Percentiles rank a stretch among this genome's conserved stretches.
Conservation (phyloP, 2,797 vertebrate genomes). For the Orientallactaga sibirica region DNA sequence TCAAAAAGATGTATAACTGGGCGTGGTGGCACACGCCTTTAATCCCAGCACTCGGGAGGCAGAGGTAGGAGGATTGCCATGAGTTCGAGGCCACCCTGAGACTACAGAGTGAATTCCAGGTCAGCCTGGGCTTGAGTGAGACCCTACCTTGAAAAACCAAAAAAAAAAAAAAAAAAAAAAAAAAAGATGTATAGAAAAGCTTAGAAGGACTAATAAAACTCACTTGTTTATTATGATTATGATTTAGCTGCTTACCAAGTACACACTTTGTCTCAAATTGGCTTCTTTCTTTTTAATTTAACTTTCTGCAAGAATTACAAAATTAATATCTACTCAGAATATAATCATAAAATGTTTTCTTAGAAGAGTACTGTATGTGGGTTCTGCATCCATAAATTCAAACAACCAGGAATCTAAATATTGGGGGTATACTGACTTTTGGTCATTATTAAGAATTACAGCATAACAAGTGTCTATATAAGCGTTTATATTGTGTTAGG, state of each 20-base stretch:
- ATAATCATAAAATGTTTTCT: constrained; percentile 53
- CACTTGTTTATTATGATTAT: constrained; percentile 42
- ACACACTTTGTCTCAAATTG: constrained; percentile 20
- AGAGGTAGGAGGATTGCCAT: too few relatives aligned
- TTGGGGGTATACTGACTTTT: not conserved
- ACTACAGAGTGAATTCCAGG: too few relatives aligned
- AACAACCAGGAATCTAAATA: not conserved
- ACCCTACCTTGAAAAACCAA: not conserved
- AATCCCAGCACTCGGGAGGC: too few relatives aligned
- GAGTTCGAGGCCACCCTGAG: too few relatives aligned
- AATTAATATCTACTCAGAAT: constrained; percentile 20
- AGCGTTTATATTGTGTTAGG: not conserved
- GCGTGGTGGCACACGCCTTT: too few relatives aligned
- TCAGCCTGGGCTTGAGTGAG: too few relatives aligned
- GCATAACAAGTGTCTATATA: not conserved
- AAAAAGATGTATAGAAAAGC: constrained; percentile 48
- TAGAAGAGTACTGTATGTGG: not conserved
- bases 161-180: constrained; percentile 54
- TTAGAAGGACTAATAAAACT: not conserved
- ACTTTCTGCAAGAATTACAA: constrained; percentile 5
- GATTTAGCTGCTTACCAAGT: constrained; percentile 45
- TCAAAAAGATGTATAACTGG: constrained; percentile 26
- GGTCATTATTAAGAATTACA: not conserved
- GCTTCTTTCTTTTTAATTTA: constrained; percentile 50
- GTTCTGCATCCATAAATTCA: not conserved